Percentiles rank a stretch among this genome's conserved stretches.
Evolutionary conservation across 2,113 vertebrate genomes (phyloP).

Genomic region (Girardinichthys multiradiatus): DNA sequence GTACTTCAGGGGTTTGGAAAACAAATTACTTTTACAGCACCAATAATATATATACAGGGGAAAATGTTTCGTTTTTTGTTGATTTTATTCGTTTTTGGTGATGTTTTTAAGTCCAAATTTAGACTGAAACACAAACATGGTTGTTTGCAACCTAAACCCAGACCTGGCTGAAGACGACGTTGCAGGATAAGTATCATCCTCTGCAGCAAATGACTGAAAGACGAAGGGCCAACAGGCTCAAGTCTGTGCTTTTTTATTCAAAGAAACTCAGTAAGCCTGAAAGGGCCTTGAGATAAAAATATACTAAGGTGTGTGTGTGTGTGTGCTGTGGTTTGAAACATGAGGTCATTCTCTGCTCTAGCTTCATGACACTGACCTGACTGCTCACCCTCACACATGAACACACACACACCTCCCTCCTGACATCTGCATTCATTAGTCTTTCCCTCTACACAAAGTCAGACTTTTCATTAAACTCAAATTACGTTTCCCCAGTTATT

Average conservation of each 20-base stretch:
- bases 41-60: too few species aligned
- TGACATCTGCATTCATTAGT: slow-evolving; percentile 57
- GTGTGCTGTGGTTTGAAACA: slow-evolving; percentile 21
- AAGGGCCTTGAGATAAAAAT: slow-evolving; percentile 1
- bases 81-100: not conserved
- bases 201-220: not conserved
- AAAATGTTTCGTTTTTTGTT: not conserved
- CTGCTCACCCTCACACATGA: slow-evolving; percentile 19
- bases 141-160: not conserved
- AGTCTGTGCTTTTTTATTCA: not conserved
- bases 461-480: slow-evolving; percentile 78
- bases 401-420: slow-evolving; percentile 15
- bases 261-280: not conserved
- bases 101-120: not conserved
- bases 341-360: slow-evolving; percentile 58
- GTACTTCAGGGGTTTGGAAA: not conserved
- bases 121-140: not conserved
- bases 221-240: slow-evolving; percentile 3
- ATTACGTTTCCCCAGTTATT: slow-evolving; percentile 78
- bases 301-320: not conserved
- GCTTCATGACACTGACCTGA: slow-evolving; percentile 13
- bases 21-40: not conserved
- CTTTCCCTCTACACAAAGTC: slow-evolving; percentile 35
- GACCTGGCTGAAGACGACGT: not conserved
- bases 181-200: slow-evolving; percentile 20